Evolutionary conservation across 2,797 vertebrate species (phyloP).

Genomic region (Sebastes cheni): DNA sequence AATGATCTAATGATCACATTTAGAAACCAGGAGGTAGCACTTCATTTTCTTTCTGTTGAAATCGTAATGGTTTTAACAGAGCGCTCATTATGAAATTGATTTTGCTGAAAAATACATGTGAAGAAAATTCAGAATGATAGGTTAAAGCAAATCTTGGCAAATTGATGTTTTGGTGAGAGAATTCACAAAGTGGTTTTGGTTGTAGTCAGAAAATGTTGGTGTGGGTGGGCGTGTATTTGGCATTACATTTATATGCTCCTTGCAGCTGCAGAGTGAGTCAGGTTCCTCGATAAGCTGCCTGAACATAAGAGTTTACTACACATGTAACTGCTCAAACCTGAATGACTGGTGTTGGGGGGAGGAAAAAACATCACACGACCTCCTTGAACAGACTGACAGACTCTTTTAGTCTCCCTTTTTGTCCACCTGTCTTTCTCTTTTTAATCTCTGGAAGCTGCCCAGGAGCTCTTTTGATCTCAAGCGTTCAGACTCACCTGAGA

Average conservation of each 20-base stretch:
- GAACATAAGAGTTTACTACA: background rate
- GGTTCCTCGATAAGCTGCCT: background rate
- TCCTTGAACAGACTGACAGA: conserved; percentile 27
- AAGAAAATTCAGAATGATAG: background rate
- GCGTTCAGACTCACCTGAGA: conserved; percentile 33
- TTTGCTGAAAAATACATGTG: background rate
- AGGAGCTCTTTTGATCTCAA: conserved; percentile 43
- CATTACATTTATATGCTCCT: background rate
- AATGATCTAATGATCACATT: background rate
- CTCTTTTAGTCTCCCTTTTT: conserved; percentile 33
- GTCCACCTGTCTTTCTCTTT: conserved; percentile 38
- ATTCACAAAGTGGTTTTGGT: background rate
- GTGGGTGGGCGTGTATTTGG: background rate
- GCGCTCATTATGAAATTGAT: background rate
- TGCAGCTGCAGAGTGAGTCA: background rate
- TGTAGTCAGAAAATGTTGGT: background rate
- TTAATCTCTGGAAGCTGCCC: conserved; percentile 49
- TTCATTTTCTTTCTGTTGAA: background rate
- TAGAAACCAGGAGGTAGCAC: background rate
- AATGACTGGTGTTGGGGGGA: background rate
- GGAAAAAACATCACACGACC: background rate
- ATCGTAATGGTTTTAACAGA: background rate
- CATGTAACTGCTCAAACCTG: background rate
- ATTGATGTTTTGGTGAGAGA: background rate
- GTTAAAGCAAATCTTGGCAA: background rate